phyloP scores from a whole-genome alignment of 2,113 vertebrate species.

The Toxotes jaculatrix region DNA sequence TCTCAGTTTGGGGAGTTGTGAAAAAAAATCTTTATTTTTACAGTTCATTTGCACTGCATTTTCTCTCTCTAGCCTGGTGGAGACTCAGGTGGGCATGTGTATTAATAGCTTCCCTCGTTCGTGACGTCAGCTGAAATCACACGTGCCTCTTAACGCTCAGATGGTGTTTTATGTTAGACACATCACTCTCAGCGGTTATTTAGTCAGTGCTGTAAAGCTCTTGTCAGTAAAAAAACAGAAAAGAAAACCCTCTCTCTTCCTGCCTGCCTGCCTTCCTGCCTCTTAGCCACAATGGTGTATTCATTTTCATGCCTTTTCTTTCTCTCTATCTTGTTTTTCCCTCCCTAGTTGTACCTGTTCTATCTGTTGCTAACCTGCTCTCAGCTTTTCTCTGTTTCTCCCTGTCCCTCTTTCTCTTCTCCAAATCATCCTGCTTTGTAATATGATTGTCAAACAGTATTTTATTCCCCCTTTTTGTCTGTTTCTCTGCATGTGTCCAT shows the following conservation, averaged over 20 bases:
- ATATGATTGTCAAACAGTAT: constrained; percentile 36
- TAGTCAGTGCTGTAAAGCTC: constrained; percentile 44
- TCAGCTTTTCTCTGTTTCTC: not conserved
- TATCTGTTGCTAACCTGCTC: constrained; percentile 21
- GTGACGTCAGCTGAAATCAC: constrained; percentile 74
- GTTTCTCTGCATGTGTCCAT: constrained; percentile 44
- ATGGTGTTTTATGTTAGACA: constrained; percentile 67
- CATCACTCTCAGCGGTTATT: constrained; percentile 50
- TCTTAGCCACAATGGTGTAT: not conserved
- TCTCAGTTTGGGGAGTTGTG: constrained; percentile 17
- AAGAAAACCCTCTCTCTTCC: not conserved
- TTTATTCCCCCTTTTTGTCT: constrained; percentile 26
- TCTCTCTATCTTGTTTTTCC: not conserved
- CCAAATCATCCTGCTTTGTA: constrained; percentile 15
- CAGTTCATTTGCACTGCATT: constrained; percentile 68
- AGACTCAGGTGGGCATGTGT: constrained; percentile 78
- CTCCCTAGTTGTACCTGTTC: not conserved
- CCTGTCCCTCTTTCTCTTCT: not conserved
- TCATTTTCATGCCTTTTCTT: constrained; percentile 4
- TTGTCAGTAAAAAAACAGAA: constrained; percentile 21
- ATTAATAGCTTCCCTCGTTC: constrained; percentile 71
- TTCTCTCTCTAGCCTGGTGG: constrained; percentile 39
- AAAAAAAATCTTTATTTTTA: constrained; percentile 39
- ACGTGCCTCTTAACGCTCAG: constrained; percentile 69
- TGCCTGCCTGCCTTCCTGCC: constrained; percentile 14